Percentiles rank a stretch among this genome's conserved stretches.
Evolutionary conservation across 2,113 vertebrate species (phyloP).

Genomic region (Anarrhichthys ocellatus): DNA sequence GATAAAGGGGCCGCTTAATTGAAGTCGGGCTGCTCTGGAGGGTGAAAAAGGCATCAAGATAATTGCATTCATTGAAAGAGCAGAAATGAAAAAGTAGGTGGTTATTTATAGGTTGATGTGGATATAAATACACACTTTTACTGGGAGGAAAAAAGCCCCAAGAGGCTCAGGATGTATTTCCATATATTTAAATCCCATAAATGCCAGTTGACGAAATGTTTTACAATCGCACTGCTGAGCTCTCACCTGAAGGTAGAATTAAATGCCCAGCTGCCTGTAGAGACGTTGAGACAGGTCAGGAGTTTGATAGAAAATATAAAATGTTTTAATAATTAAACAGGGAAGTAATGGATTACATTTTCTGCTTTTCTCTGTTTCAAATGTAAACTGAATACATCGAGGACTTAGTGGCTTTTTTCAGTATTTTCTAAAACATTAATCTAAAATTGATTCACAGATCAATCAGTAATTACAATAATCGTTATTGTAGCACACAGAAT

Average conservation of each 20-base stretch:
- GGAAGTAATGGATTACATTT: neutral
- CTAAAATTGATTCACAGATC: no score
- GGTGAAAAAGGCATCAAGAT: constrained; percentile 16
- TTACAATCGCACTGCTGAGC: constrained; percentile 13
- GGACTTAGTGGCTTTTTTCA: no score
- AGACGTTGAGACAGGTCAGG: neutral
- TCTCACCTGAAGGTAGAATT: neutral
- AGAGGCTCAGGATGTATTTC: constrained; percentile 26
- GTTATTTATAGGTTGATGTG: constrained; percentile 37
- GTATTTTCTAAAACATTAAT: no score
- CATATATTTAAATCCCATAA: constrained; percentile 41
- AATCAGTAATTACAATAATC: neutral
- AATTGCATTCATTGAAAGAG: constrained; percentile 27
- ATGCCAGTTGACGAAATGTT: constrained; percentile 15
- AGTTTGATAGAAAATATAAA: neutral
- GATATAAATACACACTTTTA: constrained; percentile 37
- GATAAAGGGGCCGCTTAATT: constrained; percentile 38
- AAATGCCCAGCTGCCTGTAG: neutral
- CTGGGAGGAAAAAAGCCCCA: neutral
- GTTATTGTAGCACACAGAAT: neutral
- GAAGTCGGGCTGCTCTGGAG: neutral
- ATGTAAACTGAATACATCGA: neutral
- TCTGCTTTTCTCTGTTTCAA: neutral
- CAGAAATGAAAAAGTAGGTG: constrained; percentile 19
- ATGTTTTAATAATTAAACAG: neutral